phyloP scores from a whole-genome alignment of 2,113 vertebrate genomes.

The Laterallus jamaicensis region DNA sequence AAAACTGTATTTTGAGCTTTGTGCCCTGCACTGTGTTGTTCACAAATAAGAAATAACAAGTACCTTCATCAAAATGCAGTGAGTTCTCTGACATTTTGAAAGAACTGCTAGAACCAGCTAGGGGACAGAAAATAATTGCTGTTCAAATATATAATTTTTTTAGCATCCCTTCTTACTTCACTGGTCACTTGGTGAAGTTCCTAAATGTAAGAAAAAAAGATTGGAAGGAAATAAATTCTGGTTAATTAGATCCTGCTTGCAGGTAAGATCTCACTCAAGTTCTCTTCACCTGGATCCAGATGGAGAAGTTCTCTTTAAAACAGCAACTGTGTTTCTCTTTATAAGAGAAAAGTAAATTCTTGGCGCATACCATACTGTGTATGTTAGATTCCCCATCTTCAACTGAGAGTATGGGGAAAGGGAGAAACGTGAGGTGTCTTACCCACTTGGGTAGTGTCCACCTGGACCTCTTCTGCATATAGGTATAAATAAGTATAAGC shows the following conservation, averaged over 20 bases:
- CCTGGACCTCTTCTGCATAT: too few species aligned
- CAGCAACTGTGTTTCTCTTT: neutral
- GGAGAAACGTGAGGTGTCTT: too few species aligned
- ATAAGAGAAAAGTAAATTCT: neutral
- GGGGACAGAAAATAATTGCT: conserved; percentile 10
- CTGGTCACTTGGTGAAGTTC: neutral
- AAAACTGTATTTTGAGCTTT: neutral
- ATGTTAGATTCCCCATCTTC: too few species aligned
- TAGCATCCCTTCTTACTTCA: neutral
- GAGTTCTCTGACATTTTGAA: conserved; percentile 35
- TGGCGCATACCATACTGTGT: too few species aligned
- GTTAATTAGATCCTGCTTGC: neutral
- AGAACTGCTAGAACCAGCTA: neutral
- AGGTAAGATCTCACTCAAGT: neutral
- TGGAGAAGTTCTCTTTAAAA: neutral
- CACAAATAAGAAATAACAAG: conserved; percentile 19
- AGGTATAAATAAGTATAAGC: too few species aligned
- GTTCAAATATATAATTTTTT: neutral
- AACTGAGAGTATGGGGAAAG: too few species aligned
- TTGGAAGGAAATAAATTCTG: neutral
- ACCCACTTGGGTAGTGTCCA: too few species aligned
- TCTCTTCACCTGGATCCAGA: neutral
- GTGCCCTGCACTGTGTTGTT: neutral
- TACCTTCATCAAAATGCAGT: conserved; percentile 8
- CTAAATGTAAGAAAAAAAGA: neutral